Evolutionary conservation across 2,888 invertebrate species (phyloP).

Genomic region (Thysanoteuthis rhombus): DNA sequence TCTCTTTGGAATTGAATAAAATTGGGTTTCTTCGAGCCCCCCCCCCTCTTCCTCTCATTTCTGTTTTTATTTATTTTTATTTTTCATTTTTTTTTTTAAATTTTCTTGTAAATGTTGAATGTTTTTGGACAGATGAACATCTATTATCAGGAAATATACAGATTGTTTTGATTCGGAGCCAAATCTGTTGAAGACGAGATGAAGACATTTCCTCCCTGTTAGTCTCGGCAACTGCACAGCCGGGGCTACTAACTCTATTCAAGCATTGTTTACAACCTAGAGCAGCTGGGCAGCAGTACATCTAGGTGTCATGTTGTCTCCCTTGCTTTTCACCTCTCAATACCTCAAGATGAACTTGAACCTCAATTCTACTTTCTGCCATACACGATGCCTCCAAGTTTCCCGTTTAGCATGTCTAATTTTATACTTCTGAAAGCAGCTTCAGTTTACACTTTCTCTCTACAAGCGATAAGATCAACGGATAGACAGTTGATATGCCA

Average conservation of each 20-base stretch:
- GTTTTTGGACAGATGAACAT: background rate
- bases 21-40: background rate
- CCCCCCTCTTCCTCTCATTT: no score
- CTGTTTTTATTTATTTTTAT: no score
- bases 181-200: background rate
- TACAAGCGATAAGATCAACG: background rate
- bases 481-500: background rate
- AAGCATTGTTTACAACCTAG: background rate
- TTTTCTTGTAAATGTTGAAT: background rate
- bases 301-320: background rate
- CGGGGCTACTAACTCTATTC: background rate
- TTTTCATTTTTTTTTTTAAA: background rate
- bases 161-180: background rate
- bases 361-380: background rate
- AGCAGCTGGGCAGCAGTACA: conserved; percentile 12
- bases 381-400: background rate
- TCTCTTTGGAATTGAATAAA: background rate
- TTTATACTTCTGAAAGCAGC: background rate
- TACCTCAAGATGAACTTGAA: background rate
- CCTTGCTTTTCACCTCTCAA: background rate
- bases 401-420: background rate
- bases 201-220: background rate
- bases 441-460: background rate
- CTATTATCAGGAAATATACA: conserved; percentile 12
- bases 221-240: background rate